These are phyloP conservation scores for Esperia sulphurella DNA, from an alignment of 2,888 invertebrate species.

Conservation along the genomic window DNA sequence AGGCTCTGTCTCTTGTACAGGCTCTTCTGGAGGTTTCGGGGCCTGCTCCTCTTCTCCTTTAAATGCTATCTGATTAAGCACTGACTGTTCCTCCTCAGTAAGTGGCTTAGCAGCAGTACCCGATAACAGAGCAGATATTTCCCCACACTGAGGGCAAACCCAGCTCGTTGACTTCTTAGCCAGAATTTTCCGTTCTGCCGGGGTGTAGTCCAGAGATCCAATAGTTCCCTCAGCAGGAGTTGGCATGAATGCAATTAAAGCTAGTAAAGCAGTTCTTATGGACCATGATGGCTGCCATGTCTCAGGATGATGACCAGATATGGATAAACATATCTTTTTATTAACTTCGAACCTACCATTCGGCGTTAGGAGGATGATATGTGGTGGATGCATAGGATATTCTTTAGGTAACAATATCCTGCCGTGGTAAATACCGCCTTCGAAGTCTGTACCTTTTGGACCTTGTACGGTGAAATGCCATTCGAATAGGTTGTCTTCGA, in stretches of 20 bases:
- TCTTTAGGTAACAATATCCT: constrained; percentile 94
- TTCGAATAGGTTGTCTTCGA: constrained; percentile 97
- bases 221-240: constrained; percentile 93
- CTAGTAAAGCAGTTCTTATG: constrained; percentile 93
- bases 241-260: constrained; percentile 96
- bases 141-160: constrained; percentile 64
- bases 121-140: constrained; percentile 56
- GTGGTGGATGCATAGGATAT: constrained; percentile 98
- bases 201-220: constrained; percentile 92
- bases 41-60: constrained; percentile 70
- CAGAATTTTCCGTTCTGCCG: constrained; percentile 89
- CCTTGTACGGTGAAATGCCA: constrained; percentile 98
- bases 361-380: constrained; percentile 94
- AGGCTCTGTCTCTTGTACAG: constrained; percentile 47
- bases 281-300: constrained; percentile 99
- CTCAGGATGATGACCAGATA: constrained; percentile 98
- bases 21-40: constrained; percentile 51
- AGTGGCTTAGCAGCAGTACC: constrained; percentile 69
- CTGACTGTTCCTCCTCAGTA: constrained; percentile 70
- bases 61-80: constrained; percentile 70
- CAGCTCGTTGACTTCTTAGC: constrained; percentile 84
- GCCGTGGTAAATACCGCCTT: constrained; percentile 95
- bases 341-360: constrained; percentile 96
- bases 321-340: constrained; percentile 96
- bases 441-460: constrained; percentile 92